Evolutionary conservation across 1,140 invertebrate genomes (phyloP), one percentile per base, ranked within the genome.

Genomic region (Atta cephalotes): DNA sequence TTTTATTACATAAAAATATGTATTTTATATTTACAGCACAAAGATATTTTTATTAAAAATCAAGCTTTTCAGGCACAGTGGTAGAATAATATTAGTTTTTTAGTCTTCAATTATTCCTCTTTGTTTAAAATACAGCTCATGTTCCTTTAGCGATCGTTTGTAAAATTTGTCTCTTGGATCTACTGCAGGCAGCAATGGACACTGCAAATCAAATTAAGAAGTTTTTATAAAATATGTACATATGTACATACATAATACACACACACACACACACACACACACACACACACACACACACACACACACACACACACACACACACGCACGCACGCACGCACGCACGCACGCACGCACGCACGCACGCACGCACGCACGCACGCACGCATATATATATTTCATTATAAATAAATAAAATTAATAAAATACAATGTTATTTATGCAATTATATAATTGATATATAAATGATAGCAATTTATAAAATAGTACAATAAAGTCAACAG

Each of bases 151-250:
- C 58, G 91, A 81, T 68, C 90, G 89, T 72, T 87, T n/a, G 39
- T 89, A 82, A 78, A 93, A 92, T 65, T 45, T 77, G 53, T 87
- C 85, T 78, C 91, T 91, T 18, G 92, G 94, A 82, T 94, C 93
- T n/a, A 16, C 10, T 14, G 53, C 60, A 78, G 78, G 85, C 28
- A 93, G 81, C 12, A 9, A 3, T n/a, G 90, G 56, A 25, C 91
- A 91, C 84, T 87, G 51, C 0, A 10, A 86, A 28, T 45, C 16
- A 31, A 70, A 77, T 63, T 58, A n/a, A 10, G 21, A 35, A n/a
- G 39, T 45, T 87, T 87, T 65, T 45, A 39, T 35, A 9, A 45
- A n/a, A 51, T 35, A 5, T 74, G 4, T 53, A 35, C 5, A 28
- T 49, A 49, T 14, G 1, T 21, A 58, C 18, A 45, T 58, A 49